Evolutionary conservation across 2,888 invertebrate species (phyloP), one percentile per base, ranked within the genome.

Genomic region (Nymphalis polychloros): DNA sequence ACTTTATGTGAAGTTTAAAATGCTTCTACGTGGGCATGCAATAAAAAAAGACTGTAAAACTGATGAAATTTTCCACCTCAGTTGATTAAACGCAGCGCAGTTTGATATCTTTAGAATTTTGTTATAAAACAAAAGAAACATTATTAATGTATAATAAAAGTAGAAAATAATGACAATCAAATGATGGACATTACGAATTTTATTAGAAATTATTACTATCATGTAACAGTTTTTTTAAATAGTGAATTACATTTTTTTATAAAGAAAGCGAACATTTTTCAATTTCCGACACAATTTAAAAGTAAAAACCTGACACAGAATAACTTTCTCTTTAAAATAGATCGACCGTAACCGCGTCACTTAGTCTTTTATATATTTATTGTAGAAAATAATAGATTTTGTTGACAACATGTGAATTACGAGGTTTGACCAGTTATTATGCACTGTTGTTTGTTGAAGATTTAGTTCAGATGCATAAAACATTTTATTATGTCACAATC

Each of bases 401-500:
- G 67, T 75, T 73, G 76, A 73, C 50, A 66, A 68, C 53, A 41
- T 60, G 59, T 64, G 60, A 67, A 53, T 52, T 68, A 68, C 65
- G 53, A 70, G 31, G 67, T n/a, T 47, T 53, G 69, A 71, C 76
- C 76, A 78, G 78, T 76, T 76, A 71, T 75, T 78, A 72, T 69
- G 71, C 62, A 69, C 59, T 59, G 55, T 59, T 68, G 59, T 70
- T 61, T 64, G 47, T 68, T 63, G 46, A 66, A 76, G 69, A 78
- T 77, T 75, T 77, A 78, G 79, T 77, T 73, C 74, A 81, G 79
- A 79, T 76, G 75, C 76, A 76, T 81, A 77, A 79, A 81, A 72
- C 70, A 75, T 76, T 67, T 79, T 81, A 81, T 85, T 82, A 78
- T 79, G 80, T 83, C 75, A 85, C 76, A 70, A 72, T 78, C 81